phyloP scores from a whole-genome alignment of 2,797 vertebrate species.

The Pseudopleuronectes americanus region DNA sequence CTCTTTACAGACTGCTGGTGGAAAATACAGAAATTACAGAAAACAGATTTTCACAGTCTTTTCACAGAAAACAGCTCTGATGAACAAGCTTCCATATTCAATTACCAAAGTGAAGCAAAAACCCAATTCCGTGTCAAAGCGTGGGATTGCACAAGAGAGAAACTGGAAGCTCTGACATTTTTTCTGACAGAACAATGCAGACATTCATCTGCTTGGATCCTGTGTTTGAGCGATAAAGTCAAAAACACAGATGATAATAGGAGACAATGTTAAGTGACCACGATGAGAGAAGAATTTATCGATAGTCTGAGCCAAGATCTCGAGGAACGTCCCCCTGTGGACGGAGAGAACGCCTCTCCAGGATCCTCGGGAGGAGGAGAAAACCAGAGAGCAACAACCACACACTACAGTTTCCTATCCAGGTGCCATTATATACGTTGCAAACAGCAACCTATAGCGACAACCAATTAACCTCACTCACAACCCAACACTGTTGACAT shows the following conservation, averaged over 20 bases:
- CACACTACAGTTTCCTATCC: slow-evolving; percentile 35
- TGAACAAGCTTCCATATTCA: slow-evolving; percentile 34
- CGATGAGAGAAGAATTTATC: slow-evolving; percentile 43
- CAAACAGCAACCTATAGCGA: background rate
- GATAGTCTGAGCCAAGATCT: slow-evolving; percentile 39
- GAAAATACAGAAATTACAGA: background rate
- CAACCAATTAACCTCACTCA: background rate
- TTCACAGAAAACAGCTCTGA: slow-evolving; percentile 18
- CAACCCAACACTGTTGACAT: too few species aligned
- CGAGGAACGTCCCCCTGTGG: slow-evolving; percentile 34
- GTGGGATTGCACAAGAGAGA: slow-evolving; percentile 27
- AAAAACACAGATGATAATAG: slow-evolving; percentile 37
- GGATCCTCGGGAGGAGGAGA: slow-evolving; percentile 37
- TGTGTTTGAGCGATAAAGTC: slow-evolving; percentile 33
- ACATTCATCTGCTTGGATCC: slow-evolving; percentile 34
- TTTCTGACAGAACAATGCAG: slow-evolving; percentile 26
- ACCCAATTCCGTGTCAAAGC: slow-evolving; percentile 38
- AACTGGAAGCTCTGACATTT: slow-evolving; percentile 32
- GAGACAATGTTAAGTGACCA: slow-evolving; percentile 33
- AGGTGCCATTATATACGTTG: slow-evolving; percentile 33
- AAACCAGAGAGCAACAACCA: slow-evolving; percentile 38
- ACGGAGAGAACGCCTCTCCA: slow-evolving; percentile 41
- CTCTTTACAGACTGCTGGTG: slow-evolving; percentile 1
- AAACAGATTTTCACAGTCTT: slow-evolving; percentile 12
- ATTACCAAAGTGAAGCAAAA: slow-evolving; percentile 13